Evolutionary conservation across 2,113 vertebrate species (phyloP).

Genomic region (Lepisosteus osseus): DNA sequence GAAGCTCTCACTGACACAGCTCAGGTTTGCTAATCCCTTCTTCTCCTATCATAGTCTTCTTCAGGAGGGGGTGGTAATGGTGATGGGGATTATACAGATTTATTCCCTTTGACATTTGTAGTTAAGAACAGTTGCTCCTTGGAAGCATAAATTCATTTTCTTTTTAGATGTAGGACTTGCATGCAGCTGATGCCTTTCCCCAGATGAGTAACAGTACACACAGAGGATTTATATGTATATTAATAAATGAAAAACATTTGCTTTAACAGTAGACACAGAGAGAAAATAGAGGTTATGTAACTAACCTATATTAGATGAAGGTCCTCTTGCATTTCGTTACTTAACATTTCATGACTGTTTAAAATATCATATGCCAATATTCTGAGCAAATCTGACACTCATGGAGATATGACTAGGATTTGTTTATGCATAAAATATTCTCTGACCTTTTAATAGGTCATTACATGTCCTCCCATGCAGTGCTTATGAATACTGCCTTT

Average conservation of each 20-base stretch:
- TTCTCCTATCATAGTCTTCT: no score
- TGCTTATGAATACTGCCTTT: neutral
- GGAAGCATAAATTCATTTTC: no score
- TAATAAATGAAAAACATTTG: neutral
- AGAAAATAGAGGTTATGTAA: neutral
- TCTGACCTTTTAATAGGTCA: constrained; percentile 1
- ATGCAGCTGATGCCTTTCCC: no score
- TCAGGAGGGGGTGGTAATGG: no score
- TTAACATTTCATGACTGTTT: neutral
- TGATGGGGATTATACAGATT: no score
- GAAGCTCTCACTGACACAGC: no score
- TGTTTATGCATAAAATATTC: constrained; percentile 3
- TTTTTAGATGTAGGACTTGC: no score
- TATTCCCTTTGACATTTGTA: no score
- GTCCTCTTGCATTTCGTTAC: neutral
- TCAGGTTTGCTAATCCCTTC: no score
- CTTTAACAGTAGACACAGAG: neutral
- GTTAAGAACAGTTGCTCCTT: no score
- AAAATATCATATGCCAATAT: constrained; percentile 1
- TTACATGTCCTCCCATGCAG: neutral
- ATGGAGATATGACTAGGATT: neutral
- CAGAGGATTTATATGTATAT: no score
- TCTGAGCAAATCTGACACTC: constrained; percentile 5
- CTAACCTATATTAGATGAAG: neutral
- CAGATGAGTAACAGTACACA: no score